These are phyloP conservation scores for Centropristis striata DNA, from an alignment of 2,113 vertebrate genomes.

Conservation along the genomic window DNA sequence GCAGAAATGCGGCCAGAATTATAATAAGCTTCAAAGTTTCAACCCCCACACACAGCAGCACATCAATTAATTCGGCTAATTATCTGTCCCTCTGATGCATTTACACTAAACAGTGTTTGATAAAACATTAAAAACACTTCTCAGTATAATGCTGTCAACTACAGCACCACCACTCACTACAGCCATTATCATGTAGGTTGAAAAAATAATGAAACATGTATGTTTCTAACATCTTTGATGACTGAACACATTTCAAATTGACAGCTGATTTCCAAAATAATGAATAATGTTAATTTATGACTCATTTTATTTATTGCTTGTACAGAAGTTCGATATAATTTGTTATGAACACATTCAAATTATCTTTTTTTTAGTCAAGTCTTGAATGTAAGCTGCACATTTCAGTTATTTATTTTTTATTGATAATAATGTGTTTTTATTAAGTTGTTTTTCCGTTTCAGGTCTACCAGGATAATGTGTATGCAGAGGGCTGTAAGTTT, in stretches of 20 bases:
- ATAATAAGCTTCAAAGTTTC: background rate
- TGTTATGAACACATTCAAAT: background rate
- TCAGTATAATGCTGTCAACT: too few relatives aligned
- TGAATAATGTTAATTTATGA: background rate
- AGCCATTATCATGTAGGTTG: background rate
- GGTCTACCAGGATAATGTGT: slow-evolving; percentile 94
- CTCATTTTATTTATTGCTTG: background rate
- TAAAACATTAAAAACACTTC: background rate
- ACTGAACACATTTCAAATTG: background rate
- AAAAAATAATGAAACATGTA: background rate
- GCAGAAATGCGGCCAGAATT: background rate
- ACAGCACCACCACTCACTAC: too few relatives aligned
- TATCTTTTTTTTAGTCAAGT: background rate
- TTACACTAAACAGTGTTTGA: background rate
- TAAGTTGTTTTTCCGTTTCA: slow-evolving; percentile 21
- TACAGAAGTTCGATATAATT: background rate
- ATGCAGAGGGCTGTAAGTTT: slow-evolving; percentile 90
- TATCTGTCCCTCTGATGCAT: background rate
- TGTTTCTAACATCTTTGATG: background rate
- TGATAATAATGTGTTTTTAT: background rate
- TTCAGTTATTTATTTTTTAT: background rate
- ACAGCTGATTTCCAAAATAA: background rate
- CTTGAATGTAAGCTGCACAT: background rate
- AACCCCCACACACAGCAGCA: background rate
- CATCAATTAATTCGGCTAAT: background rate